These are phyloP conservation scores for Calameuta pallipes DNA, from an alignment of 2,888 invertebrate genomes.

Conservation along the genomic window DNA sequence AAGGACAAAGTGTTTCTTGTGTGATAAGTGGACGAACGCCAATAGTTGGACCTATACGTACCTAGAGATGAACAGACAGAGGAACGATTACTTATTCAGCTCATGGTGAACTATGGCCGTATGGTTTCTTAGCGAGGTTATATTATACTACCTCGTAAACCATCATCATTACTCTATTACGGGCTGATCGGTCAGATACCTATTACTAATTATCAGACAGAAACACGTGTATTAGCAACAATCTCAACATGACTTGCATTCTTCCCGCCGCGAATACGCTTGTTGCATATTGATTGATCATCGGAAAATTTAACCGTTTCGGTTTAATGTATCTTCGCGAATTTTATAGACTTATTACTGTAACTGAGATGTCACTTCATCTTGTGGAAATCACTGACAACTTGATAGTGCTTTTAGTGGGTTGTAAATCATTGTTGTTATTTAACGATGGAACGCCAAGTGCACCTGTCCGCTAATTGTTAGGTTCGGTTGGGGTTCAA, in stretches of 20 bases:
- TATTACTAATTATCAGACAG: conserved; percentile 58
- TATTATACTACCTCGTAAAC: conserved; percentile 60
- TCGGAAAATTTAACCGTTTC: not conserved
- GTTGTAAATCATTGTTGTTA: not conserved
- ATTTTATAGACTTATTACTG: not conserved
- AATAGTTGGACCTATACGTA: not conserved
- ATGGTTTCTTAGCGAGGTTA: conserved; percentile 44
- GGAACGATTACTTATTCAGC: conserved; percentile 9
- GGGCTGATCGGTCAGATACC: conserved; percentile 51
- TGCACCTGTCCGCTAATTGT: not conserved
- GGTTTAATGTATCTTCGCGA: not conserved
- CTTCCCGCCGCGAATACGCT: not conserved
- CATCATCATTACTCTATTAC: conserved; percentile 63
- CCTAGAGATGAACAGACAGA: conserved; percentile 32
- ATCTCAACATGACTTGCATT: conserved; percentile 22
- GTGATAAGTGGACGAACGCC: conserved; percentile 42
- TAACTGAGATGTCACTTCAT: not conserved
- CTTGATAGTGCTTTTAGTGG: not conserved
- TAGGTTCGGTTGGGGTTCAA: not conserved
- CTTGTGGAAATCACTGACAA: not conserved
- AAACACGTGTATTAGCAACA: conserved; percentile 58
- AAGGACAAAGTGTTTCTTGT: conserved; percentile 47
- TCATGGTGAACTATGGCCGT: conserved; percentile 33
- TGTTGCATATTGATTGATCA: not conserved
- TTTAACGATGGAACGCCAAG: not conserved